These are phyloP conservation scores for Carassius carassius DNA, from an alignment of 2,113 vertebrate genomes.

Conservation along the genomic window DNA sequence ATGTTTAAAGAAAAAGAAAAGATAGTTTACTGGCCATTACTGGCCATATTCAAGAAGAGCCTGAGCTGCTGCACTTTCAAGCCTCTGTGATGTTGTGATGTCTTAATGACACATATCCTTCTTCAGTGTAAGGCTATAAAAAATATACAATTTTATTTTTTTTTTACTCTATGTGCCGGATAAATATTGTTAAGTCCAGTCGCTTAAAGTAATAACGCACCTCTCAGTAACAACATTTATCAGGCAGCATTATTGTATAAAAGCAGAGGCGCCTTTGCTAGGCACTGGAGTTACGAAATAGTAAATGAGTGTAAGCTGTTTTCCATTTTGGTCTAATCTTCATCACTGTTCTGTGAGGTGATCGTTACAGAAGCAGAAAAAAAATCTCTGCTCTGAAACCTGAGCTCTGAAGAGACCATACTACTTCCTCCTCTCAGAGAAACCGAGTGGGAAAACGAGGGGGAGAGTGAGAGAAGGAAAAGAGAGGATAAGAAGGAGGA, in stretches of 20 bases:
- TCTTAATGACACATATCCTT: too few relatives aligned
- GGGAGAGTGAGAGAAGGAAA: conserved; percentile 25
- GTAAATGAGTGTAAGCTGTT: background rate
- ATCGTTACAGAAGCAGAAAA: conserved; percentile 14
- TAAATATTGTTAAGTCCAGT: too few relatives aligned
- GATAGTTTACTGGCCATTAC: too few relatives aligned
- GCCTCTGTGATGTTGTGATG: too few relatives aligned
- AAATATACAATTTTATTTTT: too few relatives aligned
- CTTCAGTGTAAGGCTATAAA: too few relatives aligned
- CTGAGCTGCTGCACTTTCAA: too few relatives aligned
- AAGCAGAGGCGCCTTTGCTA: background rate
- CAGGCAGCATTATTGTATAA: background rate
- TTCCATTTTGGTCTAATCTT: conserved; percentile 29
- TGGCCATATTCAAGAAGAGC: too few relatives aligned
- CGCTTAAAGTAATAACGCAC: too few relatives aligned
- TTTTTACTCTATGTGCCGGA: too few relatives aligned
- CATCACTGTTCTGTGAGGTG: background rate
- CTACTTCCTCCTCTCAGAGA: conserved; percentile 70
- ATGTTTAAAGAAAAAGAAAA: too few relatives aligned
- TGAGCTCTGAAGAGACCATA: conserved; percentile 74
- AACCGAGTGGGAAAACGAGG: conserved; percentile 44
- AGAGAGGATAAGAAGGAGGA: conserved; percentile 3
- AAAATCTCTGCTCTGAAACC: conserved; percentile 66
- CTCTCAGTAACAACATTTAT: too few relatives aligned
- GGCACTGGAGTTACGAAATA: background rate